These are phyloP conservation scores for Pogonus chalceus DNA, from an alignment of 1,140 invertebrate genomes.

Conservation along the genomic window DNA sequence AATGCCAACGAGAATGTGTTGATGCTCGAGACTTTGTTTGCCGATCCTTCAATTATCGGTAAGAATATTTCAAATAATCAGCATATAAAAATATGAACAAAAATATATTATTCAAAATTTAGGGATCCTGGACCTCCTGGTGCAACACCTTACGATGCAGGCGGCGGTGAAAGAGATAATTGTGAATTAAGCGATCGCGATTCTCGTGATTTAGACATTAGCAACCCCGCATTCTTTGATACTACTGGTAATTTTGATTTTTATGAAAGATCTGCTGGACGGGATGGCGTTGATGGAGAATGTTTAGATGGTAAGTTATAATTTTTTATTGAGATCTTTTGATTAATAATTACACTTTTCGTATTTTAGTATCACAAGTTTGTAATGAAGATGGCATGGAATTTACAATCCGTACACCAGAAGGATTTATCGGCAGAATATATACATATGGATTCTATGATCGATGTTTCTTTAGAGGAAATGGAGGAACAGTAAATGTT, in stretches of 20 bases:
- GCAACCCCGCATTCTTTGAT: constrained; percentile 76
- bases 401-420: constrained; percentile 75
- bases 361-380: constrained; percentile 67
- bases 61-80: constrained; percentile 13
- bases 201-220: constrained; percentile 70
- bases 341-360: constrained; percentile 1
- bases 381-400: constrained; percentile 92
- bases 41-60: constrained; percentile 76
- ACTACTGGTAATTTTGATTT: constrained; percentile 74
- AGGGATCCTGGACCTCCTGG: constrained; percentile 29
- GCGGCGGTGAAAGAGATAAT: constrained; percentile 61
- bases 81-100: background rate
- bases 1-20: constrained; percentile 74
- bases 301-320: constrained; percentile 65
- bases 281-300: constrained; percentile 56
- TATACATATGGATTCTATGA: constrained; percentile 89
- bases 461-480: constrained; percentile 81
- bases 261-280: constrained; percentile 66
- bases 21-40: constrained; percentile 79
- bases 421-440: constrained; percentile 80
- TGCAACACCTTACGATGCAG: constrained; percentile 43
- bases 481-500: constrained; percentile 72
- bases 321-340: background rate
- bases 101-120: constrained; percentile 15
- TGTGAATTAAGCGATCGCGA: constrained; percentile 83